These are phyloP conservation scores for Gryon sp. DNA, from an alignment of 1,140 invertebrate species.

Conservation along the genomic window DNA sequence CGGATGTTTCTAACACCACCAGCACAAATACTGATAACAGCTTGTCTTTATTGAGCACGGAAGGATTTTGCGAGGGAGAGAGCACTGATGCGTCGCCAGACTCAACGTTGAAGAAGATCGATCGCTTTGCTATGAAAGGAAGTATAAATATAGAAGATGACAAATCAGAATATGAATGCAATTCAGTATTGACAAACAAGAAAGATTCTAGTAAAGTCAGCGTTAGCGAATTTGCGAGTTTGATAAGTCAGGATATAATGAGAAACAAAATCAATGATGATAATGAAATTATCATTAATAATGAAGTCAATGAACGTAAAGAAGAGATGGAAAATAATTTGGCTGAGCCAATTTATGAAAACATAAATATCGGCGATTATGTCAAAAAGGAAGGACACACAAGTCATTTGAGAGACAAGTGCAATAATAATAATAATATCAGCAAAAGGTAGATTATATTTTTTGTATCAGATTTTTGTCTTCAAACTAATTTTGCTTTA, in stretches of 20 bases:
- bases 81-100: constrained; percentile 73
- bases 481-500: not conserved
- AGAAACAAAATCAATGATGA: constrained; percentile 71
- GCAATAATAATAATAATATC: constrained; percentile 66
- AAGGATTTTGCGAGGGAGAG: constrained; percentile 77
- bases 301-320: constrained; percentile 68
- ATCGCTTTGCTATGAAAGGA: constrained; percentile 20
- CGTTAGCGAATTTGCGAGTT: constrained; percentile 5
- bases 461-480: not conserved
- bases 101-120: constrained; percentile 74
- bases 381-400: constrained; percentile 35
- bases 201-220: not conserved
- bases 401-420: constrained; percentile 40
- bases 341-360: constrained; percentile 73
- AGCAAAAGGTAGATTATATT: constrained; percentile 53
- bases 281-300: constrained; percentile 74
- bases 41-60: constrained; percentile 75
- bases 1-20: constrained; percentile 74
- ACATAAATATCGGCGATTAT: constrained; percentile 69
- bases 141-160: constrained; percentile 19
- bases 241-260: not conserved
- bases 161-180: constrained; percentile 12
- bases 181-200: not conserved
- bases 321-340: constrained; percentile 9
- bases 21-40: constrained; percentile 76